Conservation (phyloP, 2,113 vertebrate genomes). For the Halcyon senegalensis region DNA sequence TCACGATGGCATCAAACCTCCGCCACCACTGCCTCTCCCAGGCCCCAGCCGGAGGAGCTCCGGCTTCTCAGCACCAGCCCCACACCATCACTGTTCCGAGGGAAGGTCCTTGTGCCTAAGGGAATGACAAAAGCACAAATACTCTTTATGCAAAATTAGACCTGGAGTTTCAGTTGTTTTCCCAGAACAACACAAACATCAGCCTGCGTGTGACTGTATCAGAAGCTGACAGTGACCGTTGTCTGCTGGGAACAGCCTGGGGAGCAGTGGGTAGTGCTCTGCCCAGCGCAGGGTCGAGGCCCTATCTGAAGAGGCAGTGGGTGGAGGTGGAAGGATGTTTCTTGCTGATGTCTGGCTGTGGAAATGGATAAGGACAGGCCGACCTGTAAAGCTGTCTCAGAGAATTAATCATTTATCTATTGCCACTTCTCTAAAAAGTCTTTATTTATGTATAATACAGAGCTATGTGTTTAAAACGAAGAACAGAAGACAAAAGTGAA, state of each 20-base stretch:
- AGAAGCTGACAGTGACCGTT: not conserved
- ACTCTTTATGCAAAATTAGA: not conserved
- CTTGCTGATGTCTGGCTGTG: not conserved
- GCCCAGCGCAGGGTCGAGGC: not conserved
- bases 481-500: not conserved
- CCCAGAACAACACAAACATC: not conserved
- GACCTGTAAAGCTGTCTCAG: not conserved
- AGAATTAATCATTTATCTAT: not conserved
- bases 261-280: not conserved
- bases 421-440: not conserved
- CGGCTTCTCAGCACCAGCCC: not conserved
- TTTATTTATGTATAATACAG: not conserved
- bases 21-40: constrained; percentile 24
- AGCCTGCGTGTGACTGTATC: not conserved
- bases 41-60: not conserved
- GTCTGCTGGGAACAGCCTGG: not conserved
- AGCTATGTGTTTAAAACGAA: not conserved
- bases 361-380: not conserved
- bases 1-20: not conserved
- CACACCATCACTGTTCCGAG: not conserved
- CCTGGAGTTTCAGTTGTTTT: not conserved
- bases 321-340: not conserved
- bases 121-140: not conserved
- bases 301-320: not conserved
- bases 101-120: not conserved